phyloP scores from a whole-genome alignment of 1,140 invertebrate species.

The Aplysia californica region DNA sequence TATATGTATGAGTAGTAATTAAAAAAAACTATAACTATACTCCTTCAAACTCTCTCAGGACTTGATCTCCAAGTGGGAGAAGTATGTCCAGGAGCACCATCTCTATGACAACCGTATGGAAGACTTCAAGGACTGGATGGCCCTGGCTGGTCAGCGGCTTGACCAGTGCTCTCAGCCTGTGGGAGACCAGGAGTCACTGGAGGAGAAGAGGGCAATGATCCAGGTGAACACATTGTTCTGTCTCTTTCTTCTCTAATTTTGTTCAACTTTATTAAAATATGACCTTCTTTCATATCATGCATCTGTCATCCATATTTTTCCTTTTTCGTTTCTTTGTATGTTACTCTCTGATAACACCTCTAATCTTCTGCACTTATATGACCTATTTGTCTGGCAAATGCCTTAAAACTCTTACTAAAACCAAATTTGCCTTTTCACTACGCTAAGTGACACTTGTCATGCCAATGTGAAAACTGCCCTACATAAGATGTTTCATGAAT shows the following conservation, averaged over 20 bases:
- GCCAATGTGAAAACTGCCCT: too few species aligned
- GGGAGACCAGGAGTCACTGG: constrained; percentile 57
- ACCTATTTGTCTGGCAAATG: too few species aligned
- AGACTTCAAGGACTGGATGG: constrained; percentile 82
- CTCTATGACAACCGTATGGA: constrained; percentile 82
- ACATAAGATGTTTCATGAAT: too few species aligned
- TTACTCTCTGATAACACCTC: too few species aligned
- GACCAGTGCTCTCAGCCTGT: constrained; percentile 61
- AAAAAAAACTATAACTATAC: too few species aligned
- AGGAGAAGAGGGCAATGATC: constrained; percentile 57
- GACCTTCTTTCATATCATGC: neutral
- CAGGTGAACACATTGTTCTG: constrained; percentile 46
- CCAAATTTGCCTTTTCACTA: neutral
- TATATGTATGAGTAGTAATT: too few species aligned
- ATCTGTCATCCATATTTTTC: too few species aligned
- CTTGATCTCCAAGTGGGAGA: constrained; percentile 87
- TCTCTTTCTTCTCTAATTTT: neutral
- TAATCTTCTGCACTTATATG: too few species aligned
- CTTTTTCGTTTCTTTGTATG: too few species aligned
- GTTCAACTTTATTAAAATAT: neutral
- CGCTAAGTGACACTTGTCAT: too few species aligned
- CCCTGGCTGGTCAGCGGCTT: constrained; percentile 81
- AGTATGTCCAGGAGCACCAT: constrained; percentile 85
- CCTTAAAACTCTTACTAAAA: too few species aligned
- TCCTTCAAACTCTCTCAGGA: too few species aligned